phyloP scores from a whole-genome alignment of 2,888 invertebrate species.

The Hypercompe scribonia region DNA sequence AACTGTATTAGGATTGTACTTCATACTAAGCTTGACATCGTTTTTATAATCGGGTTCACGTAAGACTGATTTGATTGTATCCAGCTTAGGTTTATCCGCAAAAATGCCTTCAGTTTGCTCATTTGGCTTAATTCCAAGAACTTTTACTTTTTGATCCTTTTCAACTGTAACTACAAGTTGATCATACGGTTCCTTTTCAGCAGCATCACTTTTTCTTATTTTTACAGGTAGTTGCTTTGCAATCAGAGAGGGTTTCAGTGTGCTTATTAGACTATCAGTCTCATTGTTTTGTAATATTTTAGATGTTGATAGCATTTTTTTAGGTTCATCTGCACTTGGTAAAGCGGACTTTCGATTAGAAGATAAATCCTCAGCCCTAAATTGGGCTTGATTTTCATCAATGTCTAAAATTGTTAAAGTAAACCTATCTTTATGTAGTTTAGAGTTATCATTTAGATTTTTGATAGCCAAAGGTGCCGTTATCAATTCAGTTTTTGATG shows the following conservation, averaged over 20 bases:
- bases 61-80: not conserved
- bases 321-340: not conserved
- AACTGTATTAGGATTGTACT: not conserved
- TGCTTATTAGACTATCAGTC: not conserved
- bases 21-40: not conserved
- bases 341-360: not conserved
- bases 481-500: not conserved
- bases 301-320: not conserved
- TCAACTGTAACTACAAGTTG: not conserved
- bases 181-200: not conserved
- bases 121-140: not conserved
- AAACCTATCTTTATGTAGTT: not conserved
- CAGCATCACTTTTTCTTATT: not conserved
- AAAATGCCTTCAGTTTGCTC: not conserved
- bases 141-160: not conserved
- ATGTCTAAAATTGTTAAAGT: conserved; percentile 4
- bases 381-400: not conserved
- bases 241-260: not conserved
- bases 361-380: not conserved
- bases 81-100: not conserved
- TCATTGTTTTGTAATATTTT: not conserved
- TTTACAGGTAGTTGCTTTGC: not conserved
- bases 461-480: not conserved
- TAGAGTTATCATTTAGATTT: not conserved
- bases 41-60: not conserved